Conservation (phyloP, 2,113 vertebrate genomes). For the Oncorhynchus mykiss region DNA sequence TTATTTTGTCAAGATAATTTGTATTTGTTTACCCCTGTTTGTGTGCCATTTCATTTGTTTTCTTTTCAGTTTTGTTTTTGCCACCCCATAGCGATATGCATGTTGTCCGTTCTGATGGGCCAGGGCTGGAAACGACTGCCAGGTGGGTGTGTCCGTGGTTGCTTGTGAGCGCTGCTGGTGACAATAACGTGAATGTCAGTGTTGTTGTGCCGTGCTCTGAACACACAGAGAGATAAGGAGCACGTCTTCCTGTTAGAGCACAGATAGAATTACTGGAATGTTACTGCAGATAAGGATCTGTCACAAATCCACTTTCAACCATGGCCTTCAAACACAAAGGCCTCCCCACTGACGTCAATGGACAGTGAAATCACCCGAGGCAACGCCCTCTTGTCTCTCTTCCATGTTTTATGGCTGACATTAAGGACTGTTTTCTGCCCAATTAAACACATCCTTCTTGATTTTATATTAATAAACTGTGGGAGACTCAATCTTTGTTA, state of each 20-base stretch:
- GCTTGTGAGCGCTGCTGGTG: background rate
- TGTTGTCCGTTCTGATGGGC: conserved; percentile 71
- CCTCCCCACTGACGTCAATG: conserved; percentile 38
- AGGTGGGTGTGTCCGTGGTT: conserved; percentile 69
- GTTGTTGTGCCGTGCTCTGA: conserved; percentile 24
- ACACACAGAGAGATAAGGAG: conserved; percentile 37
- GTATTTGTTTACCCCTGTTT: conserved; percentile 57
- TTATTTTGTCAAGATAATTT: conserved; percentile 25
- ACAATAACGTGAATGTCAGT: conserved; percentile 23
- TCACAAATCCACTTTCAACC: conserved; percentile 41
- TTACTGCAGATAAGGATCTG: conserved; percentile 28
- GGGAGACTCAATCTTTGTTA: too few relatives aligned
- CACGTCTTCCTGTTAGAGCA: conserved; percentile 16
- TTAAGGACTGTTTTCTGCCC: background rate
- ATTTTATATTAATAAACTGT: too few relatives aligned
- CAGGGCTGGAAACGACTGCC: conserved; percentile 61
- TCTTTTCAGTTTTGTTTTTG: conserved; percentile 75
- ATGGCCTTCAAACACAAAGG: conserved; percentile 31
- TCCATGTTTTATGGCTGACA: background rate
- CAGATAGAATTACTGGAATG: background rate
- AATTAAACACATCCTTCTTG: background rate
- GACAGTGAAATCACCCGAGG: conserved; percentile 18
- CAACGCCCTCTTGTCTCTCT: background rate
- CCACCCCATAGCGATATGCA: conserved; percentile 74
- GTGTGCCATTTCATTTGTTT: conserved; percentile 68